These are phyloP conservation scores for Saturnia japonica DNA, from an alignment of 2,888 invertebrate genomes.

Conservation along the genomic window DNA sequence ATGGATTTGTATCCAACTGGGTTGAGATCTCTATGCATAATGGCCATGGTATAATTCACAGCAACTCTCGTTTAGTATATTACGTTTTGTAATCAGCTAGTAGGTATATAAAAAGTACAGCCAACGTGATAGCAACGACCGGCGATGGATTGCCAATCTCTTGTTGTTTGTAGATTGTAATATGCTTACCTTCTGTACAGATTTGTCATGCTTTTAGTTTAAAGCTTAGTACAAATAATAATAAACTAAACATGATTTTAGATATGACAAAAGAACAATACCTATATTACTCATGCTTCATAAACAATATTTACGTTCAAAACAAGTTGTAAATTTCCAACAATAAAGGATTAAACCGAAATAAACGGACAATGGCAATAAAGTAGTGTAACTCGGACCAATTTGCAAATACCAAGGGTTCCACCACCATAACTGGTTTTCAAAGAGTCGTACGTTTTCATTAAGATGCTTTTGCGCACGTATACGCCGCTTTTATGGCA, in stretches of 20 bases:
- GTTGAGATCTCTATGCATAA: no score
- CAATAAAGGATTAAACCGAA: slow-evolving; percentile 24
- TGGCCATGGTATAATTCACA: no score
- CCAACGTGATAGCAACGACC: no score
- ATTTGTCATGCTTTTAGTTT: no score
- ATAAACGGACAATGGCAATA: slow-evolving; percentile 51
- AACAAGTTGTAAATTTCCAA: neutral
- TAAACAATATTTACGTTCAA: slow-evolving; percentile 18
- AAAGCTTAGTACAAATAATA: no score
- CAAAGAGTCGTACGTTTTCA: slow-evolving; percentile 78
- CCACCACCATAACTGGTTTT: slow-evolving; percentile 72
- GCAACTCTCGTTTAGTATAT: no score
- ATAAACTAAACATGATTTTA: neutral
- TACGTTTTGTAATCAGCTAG: no score
- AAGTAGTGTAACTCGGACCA: slow-evolving; percentile 59
- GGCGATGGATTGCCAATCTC: no score
- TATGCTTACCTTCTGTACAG: no score
- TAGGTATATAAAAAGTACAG: no score
- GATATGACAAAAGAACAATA: neutral
- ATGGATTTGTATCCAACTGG: no score
- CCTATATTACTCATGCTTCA: neutral
- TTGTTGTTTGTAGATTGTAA: no score
- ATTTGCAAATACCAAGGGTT: slow-evolving; percentile 58
- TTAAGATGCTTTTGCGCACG: slow-evolving; percentile 54
- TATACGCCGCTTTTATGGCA: slow-evolving; percentile 46